Evolutionary conservation across 2,113 vertebrate genomes (phyloP), one percentile per base, ranked within the genome.

Genomic region (Xiphias gladius): DNA sequence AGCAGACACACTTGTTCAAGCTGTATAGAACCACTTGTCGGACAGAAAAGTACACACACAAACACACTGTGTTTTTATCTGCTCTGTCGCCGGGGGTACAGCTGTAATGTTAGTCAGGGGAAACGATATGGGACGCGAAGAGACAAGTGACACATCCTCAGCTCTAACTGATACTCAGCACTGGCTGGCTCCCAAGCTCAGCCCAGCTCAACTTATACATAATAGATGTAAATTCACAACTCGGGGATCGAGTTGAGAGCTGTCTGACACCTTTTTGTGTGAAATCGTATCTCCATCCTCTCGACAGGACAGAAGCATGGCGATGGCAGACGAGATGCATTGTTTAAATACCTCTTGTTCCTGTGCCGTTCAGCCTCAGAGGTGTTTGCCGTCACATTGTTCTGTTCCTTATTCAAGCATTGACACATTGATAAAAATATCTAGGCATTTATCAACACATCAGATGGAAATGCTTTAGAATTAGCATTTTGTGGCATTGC

Each of bases 111-210:
- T 76, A 80, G 59, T 85, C 89, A 73, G 66, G 85, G 78, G 69
- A 88, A 88, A 74, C 80, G 78, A 72, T 85, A 76, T 43, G 76
- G 79, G 82, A 89, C 58, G 24, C 43, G 52, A 63, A 69, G 57
- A 84, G 90, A 92, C 89, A 84, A 86, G 73, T 84, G 90, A 86
- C 89, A 84, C 85, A 54, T 90, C 76, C 75, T 86, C 73, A 78
- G 83, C 83, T 68, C 70, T 77, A 41, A 70, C 73, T 64, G 86
- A 89, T 87, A 83, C 86, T 87, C 76, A 80, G 73, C 65, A 73
- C 66, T 69, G 58, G 41, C 76, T 88, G 80, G 75, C 62, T 55
- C 19, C 59, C 9, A 41, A 46, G 71, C 87, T 89, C 77, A 65
- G 85, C 79, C 58, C 12, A 5, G 63, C 88, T 89, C 74, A 59